phyloP scores from a whole-genome alignment of 2,888 invertebrate genomes.

The Patella pellucida region DNA sequence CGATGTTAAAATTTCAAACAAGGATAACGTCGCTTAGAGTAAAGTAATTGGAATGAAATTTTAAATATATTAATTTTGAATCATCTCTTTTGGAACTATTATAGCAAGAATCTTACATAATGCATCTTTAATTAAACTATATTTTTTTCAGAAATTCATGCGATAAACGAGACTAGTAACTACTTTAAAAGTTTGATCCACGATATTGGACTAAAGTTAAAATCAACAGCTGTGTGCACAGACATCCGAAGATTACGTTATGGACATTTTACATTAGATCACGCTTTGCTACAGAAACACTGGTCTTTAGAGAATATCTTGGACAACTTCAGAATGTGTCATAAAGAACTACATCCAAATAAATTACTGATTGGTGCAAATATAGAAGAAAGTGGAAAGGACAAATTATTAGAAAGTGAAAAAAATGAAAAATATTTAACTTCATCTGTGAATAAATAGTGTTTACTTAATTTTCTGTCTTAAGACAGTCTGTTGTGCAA shows the following conservation, averaged over 20 bases:
- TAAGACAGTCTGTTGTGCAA: no score
- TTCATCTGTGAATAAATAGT: no score
- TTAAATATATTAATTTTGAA: no score
- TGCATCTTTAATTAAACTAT: not conserved
- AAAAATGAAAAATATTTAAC: not conserved
- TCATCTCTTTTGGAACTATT: no score
- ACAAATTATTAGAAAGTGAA: conserved; percentile 4
- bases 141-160: conserved; percentile 81
- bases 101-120: no score
- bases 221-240: conserved; percentile 85
- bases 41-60: no score
- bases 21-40: no score
- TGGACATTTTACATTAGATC: conserved; percentile 83
- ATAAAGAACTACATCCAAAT: conserved; percentile 34
- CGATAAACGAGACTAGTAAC: conserved; percentile 85
- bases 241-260: conserved; percentile 85
- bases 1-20: no score
- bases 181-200: conserved; percentile 82
- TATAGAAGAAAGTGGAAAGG: conserved; percentile 11
- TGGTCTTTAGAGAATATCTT: conserved; percentile 70
- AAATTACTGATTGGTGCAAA: conserved; percentile 35
- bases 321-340: conserved; percentile 54
- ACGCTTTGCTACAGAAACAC: conserved; percentile 85
- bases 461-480: no score
- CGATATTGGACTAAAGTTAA: conserved; percentile 85